A percentile compares a stretch with the other conserved stretches of the same genome.
These are phyloP conservation scores for Deilephila elpenor DNA, from an alignment of 2,888 invertebrate genomes.

Conservation along the genomic window DNA sequence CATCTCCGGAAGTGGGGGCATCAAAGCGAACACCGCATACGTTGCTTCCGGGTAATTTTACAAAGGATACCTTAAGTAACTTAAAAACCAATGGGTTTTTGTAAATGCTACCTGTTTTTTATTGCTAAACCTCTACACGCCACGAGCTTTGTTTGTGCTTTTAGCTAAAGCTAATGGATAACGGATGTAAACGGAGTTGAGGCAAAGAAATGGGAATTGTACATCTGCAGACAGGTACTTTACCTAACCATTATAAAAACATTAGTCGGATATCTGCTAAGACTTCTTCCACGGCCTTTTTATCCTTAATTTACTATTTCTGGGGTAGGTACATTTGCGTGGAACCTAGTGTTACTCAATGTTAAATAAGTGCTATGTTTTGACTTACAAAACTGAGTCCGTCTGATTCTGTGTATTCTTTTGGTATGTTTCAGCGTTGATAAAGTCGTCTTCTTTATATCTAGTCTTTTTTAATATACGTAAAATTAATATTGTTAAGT, in stretches of 20 bases:
- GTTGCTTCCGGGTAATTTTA: constrained; percentile 26
- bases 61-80: constrained; percentile 17
- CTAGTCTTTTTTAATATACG: no score
- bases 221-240: constrained; percentile 10
- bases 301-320: constrained; percentile 3
- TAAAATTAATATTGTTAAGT: no score
- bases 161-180: constrained; percentile 58
- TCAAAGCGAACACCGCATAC: constrained; percentile 36
- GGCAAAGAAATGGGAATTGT: constrained; percentile 27
- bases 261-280: constrained; percentile 37
- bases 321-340: not conserved
- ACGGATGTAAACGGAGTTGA: constrained; percentile 52
- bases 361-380: no score
- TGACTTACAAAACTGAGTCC: no score
- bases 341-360: not conserved
- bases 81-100: constrained; percentile 40
- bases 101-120: constrained; percentile 41
- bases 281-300: not conserved
- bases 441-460: no score
- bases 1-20: constrained; percentile 43
- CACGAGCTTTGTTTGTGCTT: constrained; percentile 52
- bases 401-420: no score
- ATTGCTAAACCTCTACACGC: constrained; percentile 48
- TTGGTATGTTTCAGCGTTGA: no score
- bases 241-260: constrained; percentile 43